Base-by-base conservation (phyloP, 2,113 vertebrate genomes). In the Cacatua alba region DNA sequence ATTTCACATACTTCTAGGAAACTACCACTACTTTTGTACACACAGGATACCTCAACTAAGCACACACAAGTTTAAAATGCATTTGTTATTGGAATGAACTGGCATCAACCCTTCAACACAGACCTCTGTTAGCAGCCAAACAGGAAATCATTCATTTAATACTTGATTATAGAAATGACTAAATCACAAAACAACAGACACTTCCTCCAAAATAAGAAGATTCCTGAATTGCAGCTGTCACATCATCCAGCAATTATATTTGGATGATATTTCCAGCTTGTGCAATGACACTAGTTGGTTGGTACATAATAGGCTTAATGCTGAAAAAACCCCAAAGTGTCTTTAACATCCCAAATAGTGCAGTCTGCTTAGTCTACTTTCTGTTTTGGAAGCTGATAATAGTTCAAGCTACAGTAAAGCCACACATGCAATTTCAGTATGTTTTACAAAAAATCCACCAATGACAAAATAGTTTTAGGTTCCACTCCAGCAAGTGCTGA, bases 81-180 rank as follows among this genome's bases (percentile, higher is more conserved):
- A 74, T 86, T 93, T 77, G 55, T 88, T 94, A 64, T 64, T 53
- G 74, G 84, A 88, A 88, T 49, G 86, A 93, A 84, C 76, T 82
- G 52, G 80, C 72, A 84, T 62, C 69, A 86, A 62, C 44, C 57
- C 72, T 88, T 86, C 57, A 88, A 65, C 80, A 78, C 15, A 88
- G 80, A 86, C 64, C 82, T 80, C 89, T 86, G 64, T n/a, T 67
- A 94, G 69, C 25, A 95, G 83, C 69, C 83, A 91, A 90, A 84
- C 37, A 64, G 88, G 94, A 93, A 93, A 91, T 92, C 17, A 86
- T 84, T 91, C 33, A 92, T 95, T 92, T 92, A 92, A 82, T 68
- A 51, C 90, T 93, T 76, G 83, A 96, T 92, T 92, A 84, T 55
- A 86, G 86, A 46, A 94, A 72, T 5, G 86, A 82, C 72, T 88